These are phyloP conservation scores for Procapra przewalskii DNA, from an alignment of 2,113 vertebrate species.

Conservation along the genomic window DNA sequence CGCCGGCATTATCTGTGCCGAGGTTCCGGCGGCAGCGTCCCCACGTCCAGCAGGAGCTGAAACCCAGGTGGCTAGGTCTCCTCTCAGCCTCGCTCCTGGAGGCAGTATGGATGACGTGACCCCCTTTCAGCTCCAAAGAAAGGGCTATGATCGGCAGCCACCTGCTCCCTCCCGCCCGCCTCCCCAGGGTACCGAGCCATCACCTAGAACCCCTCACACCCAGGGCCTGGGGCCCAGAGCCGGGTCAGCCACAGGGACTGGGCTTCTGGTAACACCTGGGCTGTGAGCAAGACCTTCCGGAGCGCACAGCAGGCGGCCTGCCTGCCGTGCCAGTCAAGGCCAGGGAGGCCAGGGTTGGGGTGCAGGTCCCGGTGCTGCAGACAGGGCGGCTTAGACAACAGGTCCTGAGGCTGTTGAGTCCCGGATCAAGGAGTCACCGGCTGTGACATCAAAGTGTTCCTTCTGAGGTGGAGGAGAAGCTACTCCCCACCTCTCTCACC, in stretches of 20 bases:
- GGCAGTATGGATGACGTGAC: background rate
- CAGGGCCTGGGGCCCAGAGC: background rate
- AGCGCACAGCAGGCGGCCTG: fast-evolving
- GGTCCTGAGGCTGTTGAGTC: background rate
- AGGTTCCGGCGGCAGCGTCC: fast-evolving
- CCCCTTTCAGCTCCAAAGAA: fast-evolving
- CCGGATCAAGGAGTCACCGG: fast-evolving
- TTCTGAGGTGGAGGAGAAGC: background rate
- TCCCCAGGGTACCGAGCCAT: fast-evolving
- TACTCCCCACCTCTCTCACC: background rate
- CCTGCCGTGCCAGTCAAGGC: fast-evolving
- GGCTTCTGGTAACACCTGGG: background rate
- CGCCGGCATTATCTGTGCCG: fast-evolving
- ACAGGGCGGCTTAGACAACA: fast-evolving
- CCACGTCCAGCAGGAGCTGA: background rate
- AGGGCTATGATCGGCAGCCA: background rate
- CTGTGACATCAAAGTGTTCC: background rate
- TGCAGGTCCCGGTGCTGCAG: background rate
- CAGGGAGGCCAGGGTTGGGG: background rate
- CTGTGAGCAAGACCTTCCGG: fast-evolving
- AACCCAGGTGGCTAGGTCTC: background rate
- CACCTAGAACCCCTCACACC: background rate
- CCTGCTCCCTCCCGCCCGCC: background rate
- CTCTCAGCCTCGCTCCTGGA: background rate
- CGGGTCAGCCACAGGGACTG: background rate